phyloP scores from a whole-genome alignment of 2,888 invertebrate genomes.

The Platycnemis pennipes region DNA sequence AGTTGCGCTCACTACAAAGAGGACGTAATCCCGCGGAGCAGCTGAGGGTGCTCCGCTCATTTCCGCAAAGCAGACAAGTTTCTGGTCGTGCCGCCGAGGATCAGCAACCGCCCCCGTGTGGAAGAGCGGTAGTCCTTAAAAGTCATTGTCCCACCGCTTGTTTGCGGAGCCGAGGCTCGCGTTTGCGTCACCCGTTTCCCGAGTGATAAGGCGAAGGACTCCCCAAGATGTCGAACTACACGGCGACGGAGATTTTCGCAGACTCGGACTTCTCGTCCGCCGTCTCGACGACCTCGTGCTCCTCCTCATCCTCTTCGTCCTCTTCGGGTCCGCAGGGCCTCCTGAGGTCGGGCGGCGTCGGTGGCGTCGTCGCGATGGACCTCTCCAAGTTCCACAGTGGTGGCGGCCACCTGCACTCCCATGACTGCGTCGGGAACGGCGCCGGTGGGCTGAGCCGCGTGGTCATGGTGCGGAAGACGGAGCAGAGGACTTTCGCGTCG shows the following conservation, averaged over 20 bases:
- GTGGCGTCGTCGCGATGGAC: slow-evolving; percentile 38
- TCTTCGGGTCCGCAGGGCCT: slow-evolving; percentile 29
- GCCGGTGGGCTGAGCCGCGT: slow-evolving; percentile 81
- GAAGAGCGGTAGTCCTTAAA: slow-evolving; percentile 15
- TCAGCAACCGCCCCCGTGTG: no score
- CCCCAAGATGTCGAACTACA: neutral
- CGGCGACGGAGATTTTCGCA: neutral
- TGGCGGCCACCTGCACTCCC: slow-evolving; percentile 75
- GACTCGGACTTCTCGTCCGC: slow-evolving; percentile 49
- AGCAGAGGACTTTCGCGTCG: slow-evolving; percentile 84
- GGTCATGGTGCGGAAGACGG: slow-evolving; percentile 86
- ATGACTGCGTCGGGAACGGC: slow-evolving; percentile 40
- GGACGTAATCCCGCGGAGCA: neutral
- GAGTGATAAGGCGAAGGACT: neutral
- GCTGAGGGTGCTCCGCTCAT: neutral
- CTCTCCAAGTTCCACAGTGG: slow-evolving; percentile 38
- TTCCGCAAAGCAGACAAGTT: no score
- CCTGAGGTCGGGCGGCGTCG: neutral
- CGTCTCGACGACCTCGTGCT: slow-evolving; percentile 1
- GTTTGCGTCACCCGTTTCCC: neutral
- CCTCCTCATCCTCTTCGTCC: slow-evolving; percentile 24
- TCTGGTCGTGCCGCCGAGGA: no score
- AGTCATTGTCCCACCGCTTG: neutral
- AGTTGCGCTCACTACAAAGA: neutral
- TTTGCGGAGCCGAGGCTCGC: neutral